phyloP scores from a whole-genome alignment of 2,888 invertebrate genomes.

The Cheilosia grossa region DNA sequence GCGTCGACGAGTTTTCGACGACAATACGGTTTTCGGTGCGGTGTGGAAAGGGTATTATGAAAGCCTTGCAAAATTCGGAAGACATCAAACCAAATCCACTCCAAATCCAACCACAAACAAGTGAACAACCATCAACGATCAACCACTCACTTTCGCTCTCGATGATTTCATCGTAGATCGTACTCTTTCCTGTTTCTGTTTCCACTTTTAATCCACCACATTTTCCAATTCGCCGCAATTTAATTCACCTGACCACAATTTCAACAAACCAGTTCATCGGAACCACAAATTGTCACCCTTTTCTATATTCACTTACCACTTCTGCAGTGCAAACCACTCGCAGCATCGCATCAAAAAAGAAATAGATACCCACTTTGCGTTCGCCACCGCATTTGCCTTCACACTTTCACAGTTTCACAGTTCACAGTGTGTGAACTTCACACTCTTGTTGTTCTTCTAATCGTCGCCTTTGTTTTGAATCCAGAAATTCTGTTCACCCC shows the following conservation, averaged over 20 bases:
- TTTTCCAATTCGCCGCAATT: slow-evolving; percentile 45
- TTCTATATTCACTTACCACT: no score
- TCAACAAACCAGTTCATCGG: slow-evolving; percentile 16
- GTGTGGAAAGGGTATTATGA: no score
- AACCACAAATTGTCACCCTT: neutral
- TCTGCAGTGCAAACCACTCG: neutral
- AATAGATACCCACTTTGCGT: neutral
- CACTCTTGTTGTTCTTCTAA: slow-evolving; percentile 9
- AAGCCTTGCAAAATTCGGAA: neutral
- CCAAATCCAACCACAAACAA: neutral
- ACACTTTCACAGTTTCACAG: no score
- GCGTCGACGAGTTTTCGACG: no score
- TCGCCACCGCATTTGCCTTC: no score
- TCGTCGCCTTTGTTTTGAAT: slow-evolving; percentile 70
- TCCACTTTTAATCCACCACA: neutral
- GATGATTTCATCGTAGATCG: neutral
- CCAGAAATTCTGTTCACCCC: slow-evolving; percentile 57
- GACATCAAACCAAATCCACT: slow-evolving; percentile 6
- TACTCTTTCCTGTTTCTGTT: slow-evolving; percentile 29
- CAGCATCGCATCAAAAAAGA: neutral
- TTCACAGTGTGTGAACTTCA: no score
- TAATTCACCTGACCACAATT: slow-evolving; percentile 39
- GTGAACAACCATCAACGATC: slow-evolving; percentile 4
- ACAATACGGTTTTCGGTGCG: no score
- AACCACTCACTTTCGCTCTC: slow-evolving; percentile 69